Percentiles rank a stretch among this genome's conserved stretches.
These are phyloP conservation scores for Drosophila parthenogenetica DNA, from an alignment of 2,888 invertebrate species.

Conservation along the genomic window DNA sequence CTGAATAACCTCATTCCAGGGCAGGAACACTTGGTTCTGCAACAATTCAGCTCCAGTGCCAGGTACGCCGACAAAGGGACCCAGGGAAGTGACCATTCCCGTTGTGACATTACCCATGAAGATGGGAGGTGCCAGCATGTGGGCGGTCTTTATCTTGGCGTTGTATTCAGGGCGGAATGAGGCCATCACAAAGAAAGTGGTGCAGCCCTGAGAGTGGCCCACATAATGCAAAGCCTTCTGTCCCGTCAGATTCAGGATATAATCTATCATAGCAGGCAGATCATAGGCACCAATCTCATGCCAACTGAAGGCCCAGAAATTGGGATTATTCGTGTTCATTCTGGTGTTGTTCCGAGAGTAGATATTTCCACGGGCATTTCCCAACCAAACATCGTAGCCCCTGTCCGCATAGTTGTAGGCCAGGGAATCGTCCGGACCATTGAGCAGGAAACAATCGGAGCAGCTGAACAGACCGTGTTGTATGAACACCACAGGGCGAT, in stretches of 20 bases:
- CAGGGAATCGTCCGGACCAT: conserved; percentile 88
- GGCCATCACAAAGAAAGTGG: conserved; percentile 85
- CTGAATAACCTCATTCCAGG: conserved; percentile 70
- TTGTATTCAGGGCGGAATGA: conserved; percentile 85
- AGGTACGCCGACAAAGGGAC: conserved; percentile 77
- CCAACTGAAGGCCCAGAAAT: conserved; percentile 87
- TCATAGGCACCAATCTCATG: conserved; percentile 86
- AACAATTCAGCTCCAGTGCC: conserved; percentile 61
- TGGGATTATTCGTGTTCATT: conserved; percentile 64
- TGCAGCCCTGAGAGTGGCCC: conserved; percentile 88
- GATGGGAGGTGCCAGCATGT: conserved; percentile 88
- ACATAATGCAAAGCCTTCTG: conserved; percentile 86
- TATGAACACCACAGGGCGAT: conserved; percentile 87
- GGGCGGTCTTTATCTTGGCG: conserved; percentile 85
- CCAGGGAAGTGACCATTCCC: conserved; percentile 84
- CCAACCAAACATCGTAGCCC: conserved; percentile 88
- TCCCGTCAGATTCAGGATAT: conserved; percentile 85
- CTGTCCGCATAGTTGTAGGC: conserved; percentile 86
- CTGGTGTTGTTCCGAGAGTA: conserved; percentile 87
- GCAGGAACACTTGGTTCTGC: conserved; percentile 86
- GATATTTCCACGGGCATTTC: conserved; percentile 88
- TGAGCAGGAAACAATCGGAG: conserved; percentile 90
- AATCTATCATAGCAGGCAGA: conserved; percentile 88
- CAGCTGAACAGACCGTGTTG: conserved; percentile 91
- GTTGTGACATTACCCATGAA: conserved; percentile 87